Percentiles rank a stretch among this genome's conserved stretches.
Conservation (phyloP, 2,888 invertebrate species). For the Erebia epiphron region DNA sequence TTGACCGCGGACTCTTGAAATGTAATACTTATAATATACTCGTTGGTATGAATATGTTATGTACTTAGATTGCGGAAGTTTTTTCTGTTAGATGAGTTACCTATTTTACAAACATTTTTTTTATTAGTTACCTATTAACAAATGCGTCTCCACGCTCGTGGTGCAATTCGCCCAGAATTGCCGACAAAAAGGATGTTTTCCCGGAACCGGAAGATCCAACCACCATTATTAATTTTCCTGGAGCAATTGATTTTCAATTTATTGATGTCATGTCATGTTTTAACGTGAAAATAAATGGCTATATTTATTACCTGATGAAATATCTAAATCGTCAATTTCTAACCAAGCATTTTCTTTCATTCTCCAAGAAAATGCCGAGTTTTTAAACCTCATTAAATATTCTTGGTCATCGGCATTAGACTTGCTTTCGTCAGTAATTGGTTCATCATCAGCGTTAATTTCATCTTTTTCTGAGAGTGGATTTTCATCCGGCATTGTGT, state of each 20-base stretch:
- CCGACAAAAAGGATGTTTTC: slow-evolving; percentile 89
- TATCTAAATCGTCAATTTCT: slow-evolving; percentile 72
- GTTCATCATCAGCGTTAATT: slow-evolving; percentile 51
- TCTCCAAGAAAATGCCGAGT: slow-evolving; percentile 79
- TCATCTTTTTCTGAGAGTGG: slow-evolving; percentile 49
- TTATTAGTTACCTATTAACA: slow-evolving; percentile 82
- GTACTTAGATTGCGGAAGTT: background rate
- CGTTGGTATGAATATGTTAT: background rate
- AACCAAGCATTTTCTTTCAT: slow-evolving; percentile 62
- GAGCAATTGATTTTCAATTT: slow-evolving; percentile 25
- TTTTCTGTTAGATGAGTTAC: too few species aligned
- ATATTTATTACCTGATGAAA: slow-evolving; percentile 61
- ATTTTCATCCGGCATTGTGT: slow-evolving; percentile 46
- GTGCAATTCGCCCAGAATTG: slow-evolving; percentile 91
- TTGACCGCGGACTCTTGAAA: background rate
- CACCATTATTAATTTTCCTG: slow-evolving; percentile 87
- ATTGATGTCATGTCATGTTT: slow-evolving; percentile 2
- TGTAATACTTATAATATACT: background rate
- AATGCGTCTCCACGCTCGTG: slow-evolving; percentile 84
- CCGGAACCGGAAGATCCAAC: slow-evolving; percentile 92
- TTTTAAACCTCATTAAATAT: slow-evolving; percentile 63
- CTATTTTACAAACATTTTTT: too few species aligned
- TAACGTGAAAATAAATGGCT: background rate
- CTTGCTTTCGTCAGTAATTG: slow-evolving; percentile 59
- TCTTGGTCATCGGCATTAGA: slow-evolving; percentile 48